Base-by-base conservation (phyloP, 2,113 vertebrate species). In the Nematolebias whitei region DNA sequence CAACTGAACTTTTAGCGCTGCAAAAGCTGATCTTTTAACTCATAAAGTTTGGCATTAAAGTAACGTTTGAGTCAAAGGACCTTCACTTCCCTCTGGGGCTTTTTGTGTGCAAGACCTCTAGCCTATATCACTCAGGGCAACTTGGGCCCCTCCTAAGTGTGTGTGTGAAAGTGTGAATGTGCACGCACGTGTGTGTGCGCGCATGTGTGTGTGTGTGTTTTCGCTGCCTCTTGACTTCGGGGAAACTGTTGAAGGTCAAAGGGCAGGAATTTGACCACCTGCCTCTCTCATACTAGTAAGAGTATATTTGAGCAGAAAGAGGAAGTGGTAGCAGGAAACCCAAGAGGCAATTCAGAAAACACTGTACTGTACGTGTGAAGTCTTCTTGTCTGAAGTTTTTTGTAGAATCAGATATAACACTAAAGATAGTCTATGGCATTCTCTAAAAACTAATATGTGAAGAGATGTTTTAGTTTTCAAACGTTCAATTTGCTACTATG, bases 191-290 rank as follows among this genome's bases (percentile, higher is more conserved):
- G 64, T 45, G 55, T 70, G 43, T 73, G 71, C 50, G 57, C 56
- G 64, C 40, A 52, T 70, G 43, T 73, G 71, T 54, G 57, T 67
- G 43, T 69, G 49, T 62, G 79, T 56, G 51, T 79, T 74, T 78
- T 64, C 63, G 53, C 80, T 83, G 76, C 82, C 84, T 84, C 68
- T 79, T 73, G 83, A 83, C 87, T 79, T 80, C 70, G 32, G 48
- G 79, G 76, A 82, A 86, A 85, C 78, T 74, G 78, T 84, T 89
- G 70, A 91, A 90, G 86, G 90, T 90, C 87, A 91, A 88, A 90
- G 89, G 85, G 83, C 86, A 89, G 84, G 84, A 90, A 90, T 85
- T 88, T 83, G 84, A 87, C 85, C 90, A 92, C 81, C 86, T 91
- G 85, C 88, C 85, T 87, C 87, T 85, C 87, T 90, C 87, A 89